Base-by-base conservation (phyloP, 2,113 vertebrate genomes). In the Phoxinus phoxinus region DNA sequence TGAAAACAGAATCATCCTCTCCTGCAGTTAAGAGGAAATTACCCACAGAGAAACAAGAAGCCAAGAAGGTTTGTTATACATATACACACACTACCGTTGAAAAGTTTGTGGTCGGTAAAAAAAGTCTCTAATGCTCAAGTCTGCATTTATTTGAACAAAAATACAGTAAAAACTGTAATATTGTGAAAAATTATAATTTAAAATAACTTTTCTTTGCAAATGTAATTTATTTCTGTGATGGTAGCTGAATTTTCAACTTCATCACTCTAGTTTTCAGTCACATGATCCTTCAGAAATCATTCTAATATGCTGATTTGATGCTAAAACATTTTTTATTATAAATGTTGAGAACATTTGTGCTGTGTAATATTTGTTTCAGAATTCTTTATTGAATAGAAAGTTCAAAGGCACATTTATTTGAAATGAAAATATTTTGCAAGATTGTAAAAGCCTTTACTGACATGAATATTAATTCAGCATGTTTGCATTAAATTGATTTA, bases 41-140 rank as follows among this genome's bases (percentile, higher is more conserved):
- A 46, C 87, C 89, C 46, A 0, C 91, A 86, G 92, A 85, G 1
- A 90, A 94, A 0, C 93, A 91, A 27, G 86, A 88, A 0, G 91
- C 93, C 6, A 96, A 95, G 74, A 96, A 96, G 95, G 96, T 96
- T 92, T 0, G 7, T 58, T 0, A 25, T 11, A 69, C 25, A 75
- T 2, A 13, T 4, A 13, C 67, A 12, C 35, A 59, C 11, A 15
- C 5, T 8, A 19, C 21, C 2, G 13, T 78, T 25, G 2, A 32
- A 69, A 69, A 69, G 65, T 72, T 44, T 41, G 3, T 23, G 67
- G 35, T n/a, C 10, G 21, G 5, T 41, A 72, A 41, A 35, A 71
- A 27, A 35, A 35, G 32, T 67, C 19, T 23, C 35, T 41, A 23
- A 72, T 72, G 23, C 23, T 73, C 11, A 46, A 73, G 41, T n/a